phyloP scores from a whole-genome alignment of 2,797 vertebrate genomes.

The Danio tinwini region DNA sequence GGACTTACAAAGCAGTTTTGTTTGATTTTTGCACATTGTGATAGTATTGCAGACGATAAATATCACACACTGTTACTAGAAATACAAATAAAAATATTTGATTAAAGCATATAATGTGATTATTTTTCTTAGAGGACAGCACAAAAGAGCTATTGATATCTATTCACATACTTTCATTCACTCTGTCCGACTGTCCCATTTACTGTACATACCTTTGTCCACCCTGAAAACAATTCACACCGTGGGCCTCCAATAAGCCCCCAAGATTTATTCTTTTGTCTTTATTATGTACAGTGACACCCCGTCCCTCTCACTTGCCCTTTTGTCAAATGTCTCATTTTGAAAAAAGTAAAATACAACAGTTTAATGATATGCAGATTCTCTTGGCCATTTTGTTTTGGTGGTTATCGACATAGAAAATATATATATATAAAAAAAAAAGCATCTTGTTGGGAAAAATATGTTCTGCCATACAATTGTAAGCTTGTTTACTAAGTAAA shows the following conservation, averaged over 20 bases:
- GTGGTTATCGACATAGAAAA: no score
- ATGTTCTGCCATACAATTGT: no score
- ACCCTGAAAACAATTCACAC: conserved; percentile 1
- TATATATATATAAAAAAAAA: no score
- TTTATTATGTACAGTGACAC: not conserved
- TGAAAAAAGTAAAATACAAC: not conserved
- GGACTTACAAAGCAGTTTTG: no score
- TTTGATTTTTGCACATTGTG: no score
- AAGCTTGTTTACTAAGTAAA: no score
- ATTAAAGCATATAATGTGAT: not conserved
- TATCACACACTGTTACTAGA: no score
- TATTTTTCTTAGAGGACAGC: conserved; percentile 10
- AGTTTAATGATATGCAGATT: not conserved
- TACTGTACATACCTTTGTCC: not conserved
- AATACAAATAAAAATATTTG: no score
- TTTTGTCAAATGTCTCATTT: not conserved
- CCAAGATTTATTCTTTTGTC: conserved; percentile 5
- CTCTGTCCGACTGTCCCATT: not conserved
- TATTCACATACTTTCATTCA: conserved; percentile 2
- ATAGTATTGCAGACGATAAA: no score
- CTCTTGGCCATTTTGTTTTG: no score
- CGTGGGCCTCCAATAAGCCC: not conserved
- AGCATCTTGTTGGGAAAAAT: no score
- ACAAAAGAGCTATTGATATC: not conserved
- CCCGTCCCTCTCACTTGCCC: not conserved